These are phyloP conservation scores for Ahaetulla prasina DNA, from an alignment of 2,113 vertebrate species.

Conservation along the genomic window DNA sequence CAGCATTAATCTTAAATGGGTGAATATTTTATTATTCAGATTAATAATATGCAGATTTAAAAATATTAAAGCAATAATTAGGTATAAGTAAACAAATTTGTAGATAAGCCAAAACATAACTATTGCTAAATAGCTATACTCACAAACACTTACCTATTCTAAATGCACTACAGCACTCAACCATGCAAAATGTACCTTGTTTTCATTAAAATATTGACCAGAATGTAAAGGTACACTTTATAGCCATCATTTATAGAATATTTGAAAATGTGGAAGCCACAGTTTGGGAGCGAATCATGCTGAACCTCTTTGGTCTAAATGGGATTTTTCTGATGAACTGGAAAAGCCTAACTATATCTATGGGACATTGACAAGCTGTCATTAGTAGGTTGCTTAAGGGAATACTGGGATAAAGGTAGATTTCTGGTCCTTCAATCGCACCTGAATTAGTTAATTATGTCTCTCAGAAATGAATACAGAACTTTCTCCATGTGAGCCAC, in stretches of 20 bases:
- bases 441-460: neutral
- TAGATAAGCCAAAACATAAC: conserved; percentile 9
- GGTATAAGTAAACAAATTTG: conserved; percentile 6
- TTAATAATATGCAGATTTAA: neutral
- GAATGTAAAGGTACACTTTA: neutral
- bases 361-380: neutral
- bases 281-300: neutral
- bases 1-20: neutral
- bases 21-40: conserved; percentile 7
- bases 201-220: neutral
- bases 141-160: conserved; percentile 34
- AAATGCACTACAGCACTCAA: conserved; percentile 36
- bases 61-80: neutral
- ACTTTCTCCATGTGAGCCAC: neutral
- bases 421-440: neutral
- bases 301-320: neutral
- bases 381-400: neutral
- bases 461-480: neutral
- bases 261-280: neutral
- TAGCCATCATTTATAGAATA: neutral
- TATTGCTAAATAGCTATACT: conserved; percentile 30
- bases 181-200: conserved; percentile 22
- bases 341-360: neutral
- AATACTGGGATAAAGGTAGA: neutral
- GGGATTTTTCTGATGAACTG: neutral